Evolutionary conservation across 2,113 vertebrate genomes (phyloP), one percentile per base, ranked within the genome.

Genomic region (Herpetotheres cachinnans): DNA sequence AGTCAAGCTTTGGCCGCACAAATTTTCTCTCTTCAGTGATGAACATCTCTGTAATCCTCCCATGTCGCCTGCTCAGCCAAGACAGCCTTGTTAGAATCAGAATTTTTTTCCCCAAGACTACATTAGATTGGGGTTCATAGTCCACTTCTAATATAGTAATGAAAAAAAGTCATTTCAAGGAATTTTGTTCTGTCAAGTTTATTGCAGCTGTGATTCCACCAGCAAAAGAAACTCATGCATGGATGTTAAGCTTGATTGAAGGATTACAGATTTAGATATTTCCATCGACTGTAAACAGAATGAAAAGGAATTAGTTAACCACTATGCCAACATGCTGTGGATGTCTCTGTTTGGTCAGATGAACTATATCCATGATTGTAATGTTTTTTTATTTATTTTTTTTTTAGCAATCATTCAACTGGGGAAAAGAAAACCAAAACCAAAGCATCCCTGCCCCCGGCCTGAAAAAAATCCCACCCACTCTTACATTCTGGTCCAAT

Each of bases 381-480:
- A 77, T 8, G 16, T 14, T 46, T 67, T 36, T n/a, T 13, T 2
- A n/a, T n/a, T n/a, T n/a, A n/a, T n/a, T 19, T 14, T 46, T 67
- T 36, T n/a, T 13, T 2, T 9, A 27, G 4, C 26, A 38, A 38
- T 32, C 13, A 38, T 73, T 63, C 70, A 63, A 32, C 59, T 42
- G 42, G 42, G 42, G 42, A 42, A 42, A 42, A 42, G 12, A 42
- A 42, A 42, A 42, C 11, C 42, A 42, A 42, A 42, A 11, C 42
- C 42, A 42, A 42, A 14, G 14, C 42, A 42, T 42, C 14, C 42
- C 42, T 42, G 11, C 42, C 42, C 42, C 46, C 46, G n/a, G n/a
- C 29, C 0, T 0, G 3, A 25, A 63, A 42, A 36, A 32, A 38
- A 2, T 0, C 20, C 32, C 26, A 71, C 8, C 11, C 14, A n/a